These are phyloP conservation scores for Proisotoma minuta DNA, from an alignment of 2,888 invertebrate species.

Conservation along the genomic window DNA sequence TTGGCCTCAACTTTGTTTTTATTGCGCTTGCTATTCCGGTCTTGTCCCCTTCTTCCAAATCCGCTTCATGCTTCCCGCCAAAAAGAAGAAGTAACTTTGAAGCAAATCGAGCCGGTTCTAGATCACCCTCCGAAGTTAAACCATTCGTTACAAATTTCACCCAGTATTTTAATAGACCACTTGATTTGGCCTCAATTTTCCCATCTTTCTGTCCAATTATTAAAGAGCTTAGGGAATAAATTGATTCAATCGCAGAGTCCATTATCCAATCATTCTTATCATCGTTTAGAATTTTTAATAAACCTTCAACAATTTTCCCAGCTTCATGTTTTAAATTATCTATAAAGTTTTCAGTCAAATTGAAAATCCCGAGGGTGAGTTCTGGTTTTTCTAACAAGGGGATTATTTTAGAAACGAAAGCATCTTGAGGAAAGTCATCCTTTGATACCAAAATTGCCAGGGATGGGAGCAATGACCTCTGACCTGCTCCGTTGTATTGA, in stretches of 20 bases:
- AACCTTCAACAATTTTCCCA: too few relatives aligned
- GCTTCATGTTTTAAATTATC: too few relatives aligned
- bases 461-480: neutral
- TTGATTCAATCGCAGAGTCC: too few relatives aligned
- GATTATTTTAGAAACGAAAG: neutral
- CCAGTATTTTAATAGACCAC: neutral
- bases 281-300: too few relatives aligned
- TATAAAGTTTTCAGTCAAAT: too few relatives aligned
- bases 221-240: too few relatives aligned
- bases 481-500: neutral
- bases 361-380: neutral
- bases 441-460: neutral
- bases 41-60: neutral
- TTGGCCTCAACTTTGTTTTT: neutral
- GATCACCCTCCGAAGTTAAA: neutral
- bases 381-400: neutral
- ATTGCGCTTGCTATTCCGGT: neutral
- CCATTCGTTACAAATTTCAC: neutral
- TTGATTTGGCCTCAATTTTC: too few relatives aligned
- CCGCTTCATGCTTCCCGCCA: neutral
- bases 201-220: too few relatives aligned
- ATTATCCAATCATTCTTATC: too few relatives aligned
- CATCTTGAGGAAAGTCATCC: neutral
- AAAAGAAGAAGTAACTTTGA: neutral
- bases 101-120: neutral